Conservation (phyloP, 1,140 invertebrate genomes). For the Papilio polyxenes region DNA sequence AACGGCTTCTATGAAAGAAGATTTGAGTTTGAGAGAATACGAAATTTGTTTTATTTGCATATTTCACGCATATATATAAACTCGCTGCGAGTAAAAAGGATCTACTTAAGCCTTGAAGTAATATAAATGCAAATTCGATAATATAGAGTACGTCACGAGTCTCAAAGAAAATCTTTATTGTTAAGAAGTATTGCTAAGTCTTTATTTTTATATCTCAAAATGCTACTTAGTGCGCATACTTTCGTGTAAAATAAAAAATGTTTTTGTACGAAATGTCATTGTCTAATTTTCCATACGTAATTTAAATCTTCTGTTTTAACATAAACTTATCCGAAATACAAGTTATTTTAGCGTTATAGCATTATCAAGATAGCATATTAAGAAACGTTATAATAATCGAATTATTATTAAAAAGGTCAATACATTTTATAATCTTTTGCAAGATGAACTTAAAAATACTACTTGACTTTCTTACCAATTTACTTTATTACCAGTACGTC, state of each 20-base stretch:
- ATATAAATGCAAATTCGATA: slow-evolving; percentile 36
- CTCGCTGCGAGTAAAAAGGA: slow-evolving; percentile 28
- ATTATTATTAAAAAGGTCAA: too few species aligned
- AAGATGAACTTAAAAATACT: too few species aligned
- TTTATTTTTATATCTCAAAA: not conserved
- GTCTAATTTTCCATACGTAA: not conserved
- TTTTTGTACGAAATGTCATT: not conserved
- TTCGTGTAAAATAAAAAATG: not conserved
- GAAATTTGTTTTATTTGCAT: slow-evolving; percentile 38
- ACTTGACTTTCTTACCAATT: too few species aligned
- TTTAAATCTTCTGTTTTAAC: not conserved
- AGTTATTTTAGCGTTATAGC: too few species aligned
- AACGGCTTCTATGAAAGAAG: slow-evolving; percentile 26
- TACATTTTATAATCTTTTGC: too few species aligned
- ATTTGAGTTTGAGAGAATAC: slow-evolving; percentile 30
- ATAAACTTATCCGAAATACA: not conserved
- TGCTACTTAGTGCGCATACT: not conserved
- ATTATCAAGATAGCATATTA: too few species aligned
- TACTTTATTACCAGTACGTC: too few species aligned
- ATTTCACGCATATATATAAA: slow-evolving; percentile 30
- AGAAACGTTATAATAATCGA: too few species aligned
- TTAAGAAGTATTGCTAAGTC: slow-evolving; percentile 20
- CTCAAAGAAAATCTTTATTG: slow-evolving; percentile 31
- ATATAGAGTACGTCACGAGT: slow-evolving; percentile 26
- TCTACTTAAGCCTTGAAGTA: slow-evolving; percentile 35